phyloP scores from a whole-genome alignment of 2,113 vertebrate genomes.

The Hylia prasina region DNA sequence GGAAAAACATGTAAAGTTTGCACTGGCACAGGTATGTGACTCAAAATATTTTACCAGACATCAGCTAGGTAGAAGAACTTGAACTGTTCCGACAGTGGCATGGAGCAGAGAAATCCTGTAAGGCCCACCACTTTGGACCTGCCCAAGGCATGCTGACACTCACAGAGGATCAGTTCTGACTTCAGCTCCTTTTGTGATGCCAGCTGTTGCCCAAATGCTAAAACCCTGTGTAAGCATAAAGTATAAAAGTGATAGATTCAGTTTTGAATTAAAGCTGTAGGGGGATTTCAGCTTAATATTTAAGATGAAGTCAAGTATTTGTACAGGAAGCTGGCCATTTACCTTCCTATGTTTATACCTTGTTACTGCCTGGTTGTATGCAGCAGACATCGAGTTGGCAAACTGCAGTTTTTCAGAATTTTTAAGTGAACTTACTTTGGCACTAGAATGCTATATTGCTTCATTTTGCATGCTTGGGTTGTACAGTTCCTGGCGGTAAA shows the following conservation, averaged over 20 bases:
- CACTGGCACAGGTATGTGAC: not conserved
- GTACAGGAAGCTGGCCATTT: conserved; percentile 44
- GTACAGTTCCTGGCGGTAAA: conserved; percentile 41
- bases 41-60: not conserved
- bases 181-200: not conserved
- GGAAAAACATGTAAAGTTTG: not conserved
- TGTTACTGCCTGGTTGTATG: not conserved
- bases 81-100: not conserved
- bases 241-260: not conserved
- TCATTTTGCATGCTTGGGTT: conserved; percentile 48
- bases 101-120: not conserved
- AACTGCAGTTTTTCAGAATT: conserved; percentile 35
- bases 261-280: not conserved
- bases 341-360: conserved; percentile 19
- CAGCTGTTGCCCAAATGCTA: not conserved
- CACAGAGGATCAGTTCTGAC: not conserved
- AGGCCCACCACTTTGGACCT: not conserved
- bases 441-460: conserved; percentile 30
- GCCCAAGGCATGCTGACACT: not conserved
- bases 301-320: conserved; percentile 59
- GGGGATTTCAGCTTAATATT: not conserved
- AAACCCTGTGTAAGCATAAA: fast-evolving
- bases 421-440: conserved; percentile 53
- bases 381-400: conserved; percentile 48
- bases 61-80: not conserved